Evolutionary conservation across 2,888 invertebrate species (phyloP), one percentile per base, ranked within the genome.

Genomic region (Xiphydria camelus): DNA sequence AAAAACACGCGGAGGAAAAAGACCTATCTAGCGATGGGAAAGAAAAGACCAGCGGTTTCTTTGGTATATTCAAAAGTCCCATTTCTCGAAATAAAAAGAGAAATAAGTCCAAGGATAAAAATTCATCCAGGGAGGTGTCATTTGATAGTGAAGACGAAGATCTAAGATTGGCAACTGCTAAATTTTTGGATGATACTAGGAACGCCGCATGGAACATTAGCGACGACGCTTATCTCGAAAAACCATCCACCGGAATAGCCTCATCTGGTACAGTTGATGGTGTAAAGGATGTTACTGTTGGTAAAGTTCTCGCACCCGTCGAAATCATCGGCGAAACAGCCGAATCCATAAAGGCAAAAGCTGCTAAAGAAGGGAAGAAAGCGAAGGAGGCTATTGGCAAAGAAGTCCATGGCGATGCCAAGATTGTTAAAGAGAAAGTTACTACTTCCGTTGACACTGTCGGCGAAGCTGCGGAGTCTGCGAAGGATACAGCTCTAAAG

Each of bases 181-280:
- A 63, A 45, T 73, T 75, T 42, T 42, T 74, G 14, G 68, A 70
- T 9, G 74, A 75, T 14, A 63, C 66, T 10, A 61, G 57, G 45
- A 65, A 64, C 14, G 45, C 39, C 2, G 53, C 57, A 31, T n/a
- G n/a, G n/a, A 4, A 18, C 7, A 10, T 12, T 14, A n/a, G n/a
- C n/a, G 18, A 43, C 20, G 15, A 14, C 9, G 10, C 7, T 2
- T 26, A 26, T n/a, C n/a, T n/a, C 10, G 7, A 26, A 10, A 12
- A 10, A 12, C 26, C 26, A 10, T 26, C 23, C 6, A 23, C 23
- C 23, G n/a, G 17, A 12, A 17, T 12, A 18, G 19, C 9, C 21
- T 10, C 33, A 23, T 21, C 9, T 9, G 6, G 23, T 41, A 14
- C 3, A 41, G 14, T n/a, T n/a, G n/a, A n/a, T n/a, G n/a, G n/a